Base-by-base conservation (phyloP, 2,888 invertebrate species). In the Monochamus alternatus region DNA sequence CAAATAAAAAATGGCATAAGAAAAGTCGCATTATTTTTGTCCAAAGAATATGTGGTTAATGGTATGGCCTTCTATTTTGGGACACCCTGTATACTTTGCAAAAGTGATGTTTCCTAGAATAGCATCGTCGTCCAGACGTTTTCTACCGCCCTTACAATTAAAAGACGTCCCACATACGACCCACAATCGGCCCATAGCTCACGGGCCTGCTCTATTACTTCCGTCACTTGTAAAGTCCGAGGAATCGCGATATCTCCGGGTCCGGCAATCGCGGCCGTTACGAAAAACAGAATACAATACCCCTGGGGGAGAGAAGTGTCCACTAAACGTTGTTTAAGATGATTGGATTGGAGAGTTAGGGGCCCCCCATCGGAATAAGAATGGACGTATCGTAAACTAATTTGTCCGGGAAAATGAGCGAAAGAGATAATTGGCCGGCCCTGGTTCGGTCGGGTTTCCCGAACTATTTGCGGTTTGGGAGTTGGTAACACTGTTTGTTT, bases 291-390 rank as follows among this genome's bases (percentile, higher is more conserved):
- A 55, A 43, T 68, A 68, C 68, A 68, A 44, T 32, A 58, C 70
- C 77, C 62, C 73, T 74, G 81, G 79, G 80, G 73, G 73, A 78
- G 76, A 79, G 76, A 69, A 59, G 59, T 81, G 82, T 82, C 81
- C 81, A 84, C 84, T 81, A 84, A 84, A 84, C 78, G 81, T 84
- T 84, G 84, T 84, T 84, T 84, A 84, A 82, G 84, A 81, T 81
- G 82, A 84, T 84, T 82, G 81, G 84, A 82, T 84, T 76, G 69
- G 82, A 80, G 81, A 77, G 73, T 77, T 74, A 78, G 78, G 77
- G 67, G 79, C 58, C 64, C 71, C 60, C 73, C 69, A 44, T 63
- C 44, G 63, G 71, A 52, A 71, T 59, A 44, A 63, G 44, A 63
- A 52, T 63, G 63, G 70, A 74, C 65, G 75, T 75, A 75, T 78